These are phyloP conservation scores for Sebastes nivosus DNA, from an alignment of 2,797 vertebrate genomes.

Conservation along the genomic window DNA sequence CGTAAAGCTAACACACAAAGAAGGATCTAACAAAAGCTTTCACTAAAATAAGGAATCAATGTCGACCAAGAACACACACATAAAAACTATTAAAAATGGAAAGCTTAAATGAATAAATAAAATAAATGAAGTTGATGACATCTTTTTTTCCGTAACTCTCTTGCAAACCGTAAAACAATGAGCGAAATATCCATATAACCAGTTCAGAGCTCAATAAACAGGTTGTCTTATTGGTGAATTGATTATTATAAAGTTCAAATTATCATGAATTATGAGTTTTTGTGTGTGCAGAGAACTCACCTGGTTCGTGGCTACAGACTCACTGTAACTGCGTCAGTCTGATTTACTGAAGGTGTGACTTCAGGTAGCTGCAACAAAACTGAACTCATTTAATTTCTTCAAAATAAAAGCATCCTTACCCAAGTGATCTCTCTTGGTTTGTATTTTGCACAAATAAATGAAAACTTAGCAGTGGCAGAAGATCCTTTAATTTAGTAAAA, in stretches of 20 bases:
- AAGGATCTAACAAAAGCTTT: neutral
- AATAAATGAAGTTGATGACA: neutral
- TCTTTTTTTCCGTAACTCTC: neutral
- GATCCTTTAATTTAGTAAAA: too few relatives aligned
- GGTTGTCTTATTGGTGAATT: neutral
- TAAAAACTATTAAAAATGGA: too few relatives aligned
- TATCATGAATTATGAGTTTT: accelerated
- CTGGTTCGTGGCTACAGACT: neutral
- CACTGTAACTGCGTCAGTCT: neutral
- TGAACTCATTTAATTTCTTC: too few relatives aligned
- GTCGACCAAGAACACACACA: neutral
- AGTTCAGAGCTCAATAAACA: neutral
- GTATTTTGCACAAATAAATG: too few relatives aligned
- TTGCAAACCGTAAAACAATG: neutral
- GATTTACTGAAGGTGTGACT: neutral
- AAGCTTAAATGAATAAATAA: too few relatives aligned
- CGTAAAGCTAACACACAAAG: neutral
- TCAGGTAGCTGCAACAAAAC: too few relatives aligned
- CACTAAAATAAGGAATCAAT: neutral
- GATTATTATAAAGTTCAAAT: neutral
- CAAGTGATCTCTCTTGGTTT: too few relatives aligned
- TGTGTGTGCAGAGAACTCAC: neutral
- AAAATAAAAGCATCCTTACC: too few relatives aligned
- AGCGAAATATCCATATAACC: neutral
- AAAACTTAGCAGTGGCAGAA: too few relatives aligned